These are phyloP conservation scores for Aleiodes sp. DNA, from an alignment of 1,140 invertebrate species.

Conservation along the genomic window DNA sequence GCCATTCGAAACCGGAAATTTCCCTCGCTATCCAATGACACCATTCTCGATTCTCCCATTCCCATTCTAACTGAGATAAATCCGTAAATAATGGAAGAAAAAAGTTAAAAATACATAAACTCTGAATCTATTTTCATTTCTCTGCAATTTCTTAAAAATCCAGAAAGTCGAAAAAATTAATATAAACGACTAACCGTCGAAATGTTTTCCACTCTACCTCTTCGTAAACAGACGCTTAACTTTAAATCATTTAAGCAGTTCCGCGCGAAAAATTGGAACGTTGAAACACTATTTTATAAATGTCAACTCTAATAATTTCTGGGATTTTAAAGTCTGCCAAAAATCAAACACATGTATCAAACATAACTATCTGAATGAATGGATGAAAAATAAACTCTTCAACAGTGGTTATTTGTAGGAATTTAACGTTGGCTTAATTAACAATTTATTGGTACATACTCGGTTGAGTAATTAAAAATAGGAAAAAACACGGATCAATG, in stretches of 20 bases:
- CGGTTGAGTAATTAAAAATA: background rate
- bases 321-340: background rate
- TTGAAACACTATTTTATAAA: background rate
- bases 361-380: background rate
- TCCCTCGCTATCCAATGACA: no score
- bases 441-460: background rate
- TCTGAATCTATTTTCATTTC: no score
- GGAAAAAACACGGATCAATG: no score
- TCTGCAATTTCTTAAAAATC: no score
- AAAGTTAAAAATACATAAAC: no score
- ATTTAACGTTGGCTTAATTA: background rate
- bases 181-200: no score
- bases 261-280: background rate
- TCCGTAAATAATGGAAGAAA: no score
- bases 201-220: no score
- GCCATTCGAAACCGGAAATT: no score
- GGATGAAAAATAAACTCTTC: background rate
- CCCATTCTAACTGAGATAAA: no score
- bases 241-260: background rate
- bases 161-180: no score
- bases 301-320: background rate
- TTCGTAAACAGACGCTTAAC: background rate
- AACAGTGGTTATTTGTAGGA: background rate
- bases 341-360: conserved; percentile 2
- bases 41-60: no score